Evolutionary conservation across 2,113 vertebrate species (phyloP).

Genomic region (Python bivittatus): DNA sequence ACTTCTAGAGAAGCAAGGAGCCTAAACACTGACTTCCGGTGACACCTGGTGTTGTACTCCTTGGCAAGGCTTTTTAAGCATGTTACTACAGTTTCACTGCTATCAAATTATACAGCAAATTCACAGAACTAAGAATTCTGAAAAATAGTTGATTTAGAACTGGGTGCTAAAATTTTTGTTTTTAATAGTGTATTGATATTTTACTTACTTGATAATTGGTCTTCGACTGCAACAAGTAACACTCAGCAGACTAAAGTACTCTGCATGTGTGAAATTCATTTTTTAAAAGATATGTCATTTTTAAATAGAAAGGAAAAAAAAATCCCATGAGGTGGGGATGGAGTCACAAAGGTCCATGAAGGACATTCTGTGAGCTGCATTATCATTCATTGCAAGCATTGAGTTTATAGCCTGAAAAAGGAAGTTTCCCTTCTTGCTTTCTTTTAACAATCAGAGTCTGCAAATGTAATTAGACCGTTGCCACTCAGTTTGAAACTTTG

Average conservation of each 20-base stretch:
- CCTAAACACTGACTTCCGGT: constrained; percentile 13
- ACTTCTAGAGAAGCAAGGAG: too few relatives aligned
- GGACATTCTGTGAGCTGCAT: constrained; percentile 2
- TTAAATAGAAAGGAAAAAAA: background rate
- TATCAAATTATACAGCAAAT: background rate
- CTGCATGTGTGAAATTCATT: constrained; percentile 17
- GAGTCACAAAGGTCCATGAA: constrained; percentile 28
- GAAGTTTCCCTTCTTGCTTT: background rate
- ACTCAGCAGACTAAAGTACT: constrained; percentile 25
- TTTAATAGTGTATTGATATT: too few relatives aligned
- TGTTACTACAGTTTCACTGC: background rate
- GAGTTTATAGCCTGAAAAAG: constrained; percentile 30
- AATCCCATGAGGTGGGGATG: constrained; percentile 18
- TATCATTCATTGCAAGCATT: background rate
- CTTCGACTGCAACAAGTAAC: constrained; percentile 18
- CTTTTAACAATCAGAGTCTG: constrained; percentile 14
- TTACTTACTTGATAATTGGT: background rate
- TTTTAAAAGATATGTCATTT: constrained; percentile 12
- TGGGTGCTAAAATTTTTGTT: background rate
- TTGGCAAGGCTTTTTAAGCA: constrained; percentile 18
- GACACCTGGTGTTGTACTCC: background rate
- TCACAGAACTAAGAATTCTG: constrained; percentile 26
- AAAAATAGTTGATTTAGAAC: constrained; percentile 10
- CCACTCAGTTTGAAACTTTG: background rate
- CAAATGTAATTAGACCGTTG: constrained; percentile 49